Base-by-base conservation (phyloP, 2,888 invertebrate genomes). In the Tetranychus piercei region DNA sequence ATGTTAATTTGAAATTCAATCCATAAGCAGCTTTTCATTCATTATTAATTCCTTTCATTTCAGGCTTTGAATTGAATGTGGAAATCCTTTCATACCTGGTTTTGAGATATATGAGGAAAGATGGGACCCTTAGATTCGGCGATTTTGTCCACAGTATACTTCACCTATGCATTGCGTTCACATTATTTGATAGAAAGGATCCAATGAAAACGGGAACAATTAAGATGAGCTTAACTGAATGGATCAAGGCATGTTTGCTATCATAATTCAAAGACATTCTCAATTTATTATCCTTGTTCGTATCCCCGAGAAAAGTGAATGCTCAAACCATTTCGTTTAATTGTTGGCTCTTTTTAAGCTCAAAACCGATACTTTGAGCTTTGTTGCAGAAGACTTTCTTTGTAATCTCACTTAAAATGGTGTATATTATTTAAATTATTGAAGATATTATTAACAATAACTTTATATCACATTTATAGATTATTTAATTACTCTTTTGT, bases 81-180 rank as follows among this genome's bases (percentile, higher is more conserved):
- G 89, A 90, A 77, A 90, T 91, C 44, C 85, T 94, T 81, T 88
- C 90, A 8, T 87, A 91, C 73, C 85, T 94, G 9, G 88, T 92
- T 77, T 85, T 93, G 77, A 86, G 92, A 77, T 93, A 92, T 80
- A 93, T 93, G 89, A 86, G 93, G 78, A 93, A 93, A 82, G 94
- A 94, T 81, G 93, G 93, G 66, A 93, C 92, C 75, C 85, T 94
- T 71, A 85, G 94, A 79, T 91, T 94, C 80, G 93, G 93, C 11
- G 94, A 94, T 82, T 94, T 93, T 81, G 92, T 93, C 2, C 90
- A 91, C 0, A 90, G 92, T 70, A 90, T 94, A 79, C 85, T 94
- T 80, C 92, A 92, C 81, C 85, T 94, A 76, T 91, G 90, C 78
- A 88, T 92, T 74, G 91, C 92, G 22, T 94, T 94, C 82, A 89